Conservation (phyloP, 2,797 vertebrate genomes). For the Linurgus olivaceus region DNA sequence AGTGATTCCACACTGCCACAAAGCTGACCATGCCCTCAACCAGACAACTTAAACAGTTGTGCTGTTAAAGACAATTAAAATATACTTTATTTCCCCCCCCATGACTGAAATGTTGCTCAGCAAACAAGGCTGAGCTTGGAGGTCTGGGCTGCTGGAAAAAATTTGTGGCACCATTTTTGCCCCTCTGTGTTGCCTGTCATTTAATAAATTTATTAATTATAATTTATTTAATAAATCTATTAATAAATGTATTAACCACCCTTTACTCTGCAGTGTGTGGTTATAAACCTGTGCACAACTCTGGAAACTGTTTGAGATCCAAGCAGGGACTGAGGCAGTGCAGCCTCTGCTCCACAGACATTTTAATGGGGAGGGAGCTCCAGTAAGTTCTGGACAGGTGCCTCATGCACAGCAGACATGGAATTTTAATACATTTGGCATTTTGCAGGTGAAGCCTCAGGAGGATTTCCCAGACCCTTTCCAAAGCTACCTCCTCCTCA, state of each 20-base stretch:
- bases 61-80: background rate
- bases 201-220: background rate
- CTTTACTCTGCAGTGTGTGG: background rate
- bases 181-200: background rate
- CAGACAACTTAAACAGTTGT: background rate
- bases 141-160: background rate
- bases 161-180: background rate
- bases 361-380: background rate
- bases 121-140: background rate
- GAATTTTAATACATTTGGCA: background rate
- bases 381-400: background rate
- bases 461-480: background rate
- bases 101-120: background rate
- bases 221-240: background rate
- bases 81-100: accelerated
- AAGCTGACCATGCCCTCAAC: background rate
- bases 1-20: background rate
- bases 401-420: background rate
- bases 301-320: background rate
- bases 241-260: background rate
- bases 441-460: background rate
- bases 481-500: background rate
- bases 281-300: background rate
- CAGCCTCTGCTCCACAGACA: background rate
- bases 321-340: background rate